Conservation (phyloP, 2,113 vertebrate genomes). For the Arothron firmamentum region DNA sequence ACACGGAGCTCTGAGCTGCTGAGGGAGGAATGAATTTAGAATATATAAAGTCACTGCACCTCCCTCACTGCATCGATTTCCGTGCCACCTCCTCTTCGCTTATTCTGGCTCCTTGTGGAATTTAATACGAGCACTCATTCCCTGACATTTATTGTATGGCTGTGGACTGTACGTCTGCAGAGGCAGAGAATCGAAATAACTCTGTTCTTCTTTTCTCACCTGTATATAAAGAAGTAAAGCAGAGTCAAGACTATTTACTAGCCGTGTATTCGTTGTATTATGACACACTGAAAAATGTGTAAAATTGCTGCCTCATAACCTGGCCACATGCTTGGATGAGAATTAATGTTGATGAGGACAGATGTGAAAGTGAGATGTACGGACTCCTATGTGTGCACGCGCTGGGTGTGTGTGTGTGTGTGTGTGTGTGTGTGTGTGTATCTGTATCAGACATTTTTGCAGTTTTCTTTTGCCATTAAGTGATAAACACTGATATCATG, state of each 20-base stretch:
- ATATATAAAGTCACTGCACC: background rate
- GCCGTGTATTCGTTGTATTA: no score
- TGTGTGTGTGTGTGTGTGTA: background rate
- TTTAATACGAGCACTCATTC: no score
- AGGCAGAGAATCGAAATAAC: background rate
- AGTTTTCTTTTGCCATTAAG: no score
- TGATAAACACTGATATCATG: no score
- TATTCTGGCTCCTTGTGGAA: background rate
- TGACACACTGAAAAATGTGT: no score
- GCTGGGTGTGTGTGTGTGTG: background rate
- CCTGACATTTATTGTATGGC: no score
- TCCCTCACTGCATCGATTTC: background rate
- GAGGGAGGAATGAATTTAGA: conserved; percentile 12
- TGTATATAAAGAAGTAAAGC: background rate
- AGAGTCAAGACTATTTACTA: no score
- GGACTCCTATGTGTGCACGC: background rate
- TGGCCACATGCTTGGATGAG: background rate
- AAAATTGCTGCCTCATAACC: no score
- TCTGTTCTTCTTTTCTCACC: background rate
- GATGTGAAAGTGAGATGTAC: background rate
- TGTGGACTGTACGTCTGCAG: background rate
- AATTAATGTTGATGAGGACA: background rate
- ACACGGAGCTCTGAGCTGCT: conserved; percentile 10
- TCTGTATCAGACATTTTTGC: background rate
- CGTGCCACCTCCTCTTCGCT: background rate